These are phyloP conservation scores for Euproctis similis DNA, from an alignment of 2,888 invertebrate genomes.

Conservation along the genomic window DNA sequence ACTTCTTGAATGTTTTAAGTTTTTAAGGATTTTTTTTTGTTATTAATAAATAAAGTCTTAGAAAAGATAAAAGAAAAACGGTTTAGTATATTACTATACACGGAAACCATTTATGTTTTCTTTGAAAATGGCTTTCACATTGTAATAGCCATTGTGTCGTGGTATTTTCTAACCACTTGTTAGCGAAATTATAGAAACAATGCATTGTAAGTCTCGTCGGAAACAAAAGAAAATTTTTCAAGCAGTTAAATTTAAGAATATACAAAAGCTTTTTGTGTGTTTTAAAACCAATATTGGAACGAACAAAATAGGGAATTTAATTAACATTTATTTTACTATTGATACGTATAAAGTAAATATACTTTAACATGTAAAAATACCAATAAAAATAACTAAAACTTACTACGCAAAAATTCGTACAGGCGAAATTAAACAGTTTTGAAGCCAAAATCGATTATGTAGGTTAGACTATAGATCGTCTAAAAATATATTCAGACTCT, in stretches of 20 bases:
- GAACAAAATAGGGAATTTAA: constrained; percentile 28
- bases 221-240: constrained; percentile 59
- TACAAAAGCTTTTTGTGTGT: constrained; percentile 37
- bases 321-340: constrained; percentile 21
- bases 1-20: no score
- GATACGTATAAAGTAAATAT: constrained; percentile 8
- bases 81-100: no score
- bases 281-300: constrained; percentile 29
- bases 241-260: constrained; percentile 53
- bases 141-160: constrained; percentile 43
- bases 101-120: constrained; percentile 30
- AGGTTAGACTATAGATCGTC: no score
- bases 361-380: no score
- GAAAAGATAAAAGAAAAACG: no score
- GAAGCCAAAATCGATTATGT: no score
- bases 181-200: constrained; percentile 60
- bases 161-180: constrained; percentile 48
- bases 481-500: no score
- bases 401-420: no score
- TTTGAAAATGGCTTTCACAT: constrained; percentile 30
- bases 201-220: constrained; percentile 46
- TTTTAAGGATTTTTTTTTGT: no score
- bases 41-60: no score
- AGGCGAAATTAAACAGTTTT: no score
- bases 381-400: no score